A percentile compares a stretch with the other conserved stretches of the same genome.
These are phyloP conservation scores for Sepioteuthis lessoniana DNA, from an alignment of 2,888 invertebrate species.

Conservation along the genomic window DNA sequence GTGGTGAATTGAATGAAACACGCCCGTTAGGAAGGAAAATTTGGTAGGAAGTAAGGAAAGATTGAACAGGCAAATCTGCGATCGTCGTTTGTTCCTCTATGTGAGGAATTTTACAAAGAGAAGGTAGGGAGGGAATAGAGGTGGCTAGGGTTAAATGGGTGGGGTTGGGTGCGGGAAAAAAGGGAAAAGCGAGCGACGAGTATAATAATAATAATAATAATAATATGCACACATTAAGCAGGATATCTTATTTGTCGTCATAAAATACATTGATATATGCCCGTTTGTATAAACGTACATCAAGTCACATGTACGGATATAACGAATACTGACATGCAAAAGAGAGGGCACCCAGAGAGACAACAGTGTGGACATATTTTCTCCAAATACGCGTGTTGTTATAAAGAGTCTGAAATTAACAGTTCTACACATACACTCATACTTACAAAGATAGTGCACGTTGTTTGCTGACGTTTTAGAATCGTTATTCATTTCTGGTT, in stretches of 20 bases:
- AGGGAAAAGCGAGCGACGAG: not conserved
- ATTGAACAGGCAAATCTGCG: not conserved
- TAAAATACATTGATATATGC: not conserved
- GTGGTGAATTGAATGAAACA: not conserved
- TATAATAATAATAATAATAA: constrained; percentile 1
- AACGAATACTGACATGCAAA: not conserved
- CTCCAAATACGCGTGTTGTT: too few species aligned
- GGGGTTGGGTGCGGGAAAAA: not conserved
- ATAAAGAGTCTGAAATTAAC: too few species aligned
- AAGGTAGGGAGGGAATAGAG: not conserved
- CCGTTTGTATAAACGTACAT: not conserved
- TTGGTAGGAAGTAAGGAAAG: not conserved
- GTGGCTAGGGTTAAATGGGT: not conserved
- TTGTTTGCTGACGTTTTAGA: too few species aligned
- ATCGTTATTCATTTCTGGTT: too few species aligned
- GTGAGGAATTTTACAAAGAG: not conserved
- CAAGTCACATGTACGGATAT: not conserved
- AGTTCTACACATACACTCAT: too few species aligned
- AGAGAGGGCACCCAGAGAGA: not conserved
- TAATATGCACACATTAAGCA: not conserved
- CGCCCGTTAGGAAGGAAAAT: not conserved
- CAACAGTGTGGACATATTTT: too few species aligned
- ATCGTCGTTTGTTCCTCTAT: not conserved
- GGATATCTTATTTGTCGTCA: not conserved
- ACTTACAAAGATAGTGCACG: too few species aligned